These are phyloP conservation scores for Epizoanthus rinbou DNA, from an alignment of 92 coral and sea anemone genomes.

Conservation along the genomic window DNA sequence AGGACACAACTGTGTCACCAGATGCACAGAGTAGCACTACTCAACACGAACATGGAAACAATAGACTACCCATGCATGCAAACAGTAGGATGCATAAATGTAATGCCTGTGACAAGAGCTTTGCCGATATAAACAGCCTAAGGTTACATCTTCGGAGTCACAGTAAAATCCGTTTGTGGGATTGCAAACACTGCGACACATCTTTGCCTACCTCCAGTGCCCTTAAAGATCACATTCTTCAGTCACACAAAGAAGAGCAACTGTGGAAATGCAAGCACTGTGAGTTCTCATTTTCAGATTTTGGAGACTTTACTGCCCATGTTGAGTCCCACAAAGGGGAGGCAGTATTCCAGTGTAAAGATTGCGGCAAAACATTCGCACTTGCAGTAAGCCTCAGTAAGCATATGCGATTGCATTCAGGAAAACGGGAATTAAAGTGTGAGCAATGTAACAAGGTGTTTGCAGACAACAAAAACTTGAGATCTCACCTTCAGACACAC, in stretches of 20 bases:
- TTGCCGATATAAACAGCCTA: constrained; percentile 17
- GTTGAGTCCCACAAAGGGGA: constrained; percentile 27
- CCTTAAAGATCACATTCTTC: constrained; percentile 26
- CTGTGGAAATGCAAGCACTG: constrained; percentile 27
- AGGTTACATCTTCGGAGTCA: background rate
- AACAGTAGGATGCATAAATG: background rate
- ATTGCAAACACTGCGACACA: constrained; percentile 9
- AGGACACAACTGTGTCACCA: background rate
- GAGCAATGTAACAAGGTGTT: constrained; percentile 12
- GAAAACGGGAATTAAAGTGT: background rate
- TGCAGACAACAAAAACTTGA: constrained; percentile 10
- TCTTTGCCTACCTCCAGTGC: background rate
- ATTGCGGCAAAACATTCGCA: constrained; percentile 19
- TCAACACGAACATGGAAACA: too few relatives aligned
- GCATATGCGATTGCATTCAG: constrained; percentile 30
- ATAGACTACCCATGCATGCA: too few relatives aligned
- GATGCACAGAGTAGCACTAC: too few relatives aligned
- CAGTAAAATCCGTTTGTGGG: background rate
- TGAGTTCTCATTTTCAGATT: constrained; percentile 16
- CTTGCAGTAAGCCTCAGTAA: constrained; percentile 6
- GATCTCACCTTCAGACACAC: constrained; percentile 18
- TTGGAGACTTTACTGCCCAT: constrained; percentile 33
- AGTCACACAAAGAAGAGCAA: constrained; percentile 6
- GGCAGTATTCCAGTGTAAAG: background rate
- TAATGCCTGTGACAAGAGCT: constrained; percentile 10